Evolutionary conservation across 1,140 invertebrate genomes (phyloP).

Genomic region (Saxidomus purpurata): DNA sequence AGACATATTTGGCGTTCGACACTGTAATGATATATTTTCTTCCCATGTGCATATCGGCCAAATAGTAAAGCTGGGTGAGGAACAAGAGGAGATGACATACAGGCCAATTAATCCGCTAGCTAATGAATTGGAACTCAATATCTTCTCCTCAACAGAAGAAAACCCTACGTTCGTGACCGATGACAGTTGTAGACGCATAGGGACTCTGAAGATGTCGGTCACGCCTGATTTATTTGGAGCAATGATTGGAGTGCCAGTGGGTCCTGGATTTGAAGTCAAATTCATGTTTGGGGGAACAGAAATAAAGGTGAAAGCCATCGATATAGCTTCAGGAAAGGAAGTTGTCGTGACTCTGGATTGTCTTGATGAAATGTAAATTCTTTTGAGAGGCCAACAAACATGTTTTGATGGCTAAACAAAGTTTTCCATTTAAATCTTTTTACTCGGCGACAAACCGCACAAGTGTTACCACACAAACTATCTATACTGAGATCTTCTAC

Average conservation of each 20-base stretch:
- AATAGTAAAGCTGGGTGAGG: background rate
- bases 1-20: background rate
- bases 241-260: no score
- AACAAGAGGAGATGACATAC: background rate
- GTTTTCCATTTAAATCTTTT: no score
- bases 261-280: background rate
- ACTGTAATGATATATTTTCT: background rate
- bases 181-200: background rate
- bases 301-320: background rate
- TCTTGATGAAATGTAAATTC: background rate
- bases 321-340: background rate
- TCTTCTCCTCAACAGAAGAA: background rate
- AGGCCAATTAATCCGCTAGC: background rate
- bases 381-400: no score
- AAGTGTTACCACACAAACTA: no score
- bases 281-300: slow-evolving; percentile 1
- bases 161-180: slow-evolving; percentile 18
- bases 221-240: background rate
- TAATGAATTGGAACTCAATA: background rate
- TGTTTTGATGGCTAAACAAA: no score
- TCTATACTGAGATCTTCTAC: no score
- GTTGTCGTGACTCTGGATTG: background rate
- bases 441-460: no score
- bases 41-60: background rate
- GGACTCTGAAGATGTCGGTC: background rate